phyloP scores from a whole-genome alignment of 2,888 invertebrate species.

The Zhengitettix transpicula region DNA sequence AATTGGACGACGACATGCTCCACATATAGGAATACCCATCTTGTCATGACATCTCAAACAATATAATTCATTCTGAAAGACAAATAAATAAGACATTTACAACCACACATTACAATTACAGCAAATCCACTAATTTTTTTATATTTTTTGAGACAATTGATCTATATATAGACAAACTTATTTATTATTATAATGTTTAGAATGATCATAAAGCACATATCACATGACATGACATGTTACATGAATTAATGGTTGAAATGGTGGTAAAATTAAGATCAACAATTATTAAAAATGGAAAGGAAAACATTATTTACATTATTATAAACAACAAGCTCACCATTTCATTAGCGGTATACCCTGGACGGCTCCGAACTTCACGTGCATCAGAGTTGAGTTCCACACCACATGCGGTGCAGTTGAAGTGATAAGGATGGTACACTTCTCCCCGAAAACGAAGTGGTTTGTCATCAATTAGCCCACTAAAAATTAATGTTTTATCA shows the following conservation, averaged over 20 bases:
- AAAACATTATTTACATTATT: not conserved
- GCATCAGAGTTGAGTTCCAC: constrained; percentile 90
- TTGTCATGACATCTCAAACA: constrained; percentile 97
- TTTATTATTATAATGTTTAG: no score
- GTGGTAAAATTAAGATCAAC: not conserved
- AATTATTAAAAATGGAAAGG: not conserved
- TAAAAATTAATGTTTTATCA: constrained; percentile 25
- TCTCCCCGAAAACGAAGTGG: constrained; percentile 87
- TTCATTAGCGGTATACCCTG: constrained; percentile 79
- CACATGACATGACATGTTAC: no score
- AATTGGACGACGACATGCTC: constrained; percentile 95
- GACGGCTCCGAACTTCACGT: constrained; percentile 81
- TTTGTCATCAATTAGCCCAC: constrained; percentile 80
- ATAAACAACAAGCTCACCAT: constrained; percentile 35
- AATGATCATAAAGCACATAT: no score
- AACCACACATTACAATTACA: no score
- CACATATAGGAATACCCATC: constrained; percentile 99
- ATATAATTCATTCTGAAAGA: constrained; percentile 73
- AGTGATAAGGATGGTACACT: constrained; percentile 98
- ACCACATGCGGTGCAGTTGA: constrained; percentile 87
- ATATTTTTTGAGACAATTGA: no score
- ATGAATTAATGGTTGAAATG: no score
- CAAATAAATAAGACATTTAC: not conserved
- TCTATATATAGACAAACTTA: no score
- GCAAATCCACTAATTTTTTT: no score